These are phyloP conservation scores for Prenolepis imparis DNA, from an alignment of 2,888 invertebrate species.

Conservation along the genomic window DNA sequence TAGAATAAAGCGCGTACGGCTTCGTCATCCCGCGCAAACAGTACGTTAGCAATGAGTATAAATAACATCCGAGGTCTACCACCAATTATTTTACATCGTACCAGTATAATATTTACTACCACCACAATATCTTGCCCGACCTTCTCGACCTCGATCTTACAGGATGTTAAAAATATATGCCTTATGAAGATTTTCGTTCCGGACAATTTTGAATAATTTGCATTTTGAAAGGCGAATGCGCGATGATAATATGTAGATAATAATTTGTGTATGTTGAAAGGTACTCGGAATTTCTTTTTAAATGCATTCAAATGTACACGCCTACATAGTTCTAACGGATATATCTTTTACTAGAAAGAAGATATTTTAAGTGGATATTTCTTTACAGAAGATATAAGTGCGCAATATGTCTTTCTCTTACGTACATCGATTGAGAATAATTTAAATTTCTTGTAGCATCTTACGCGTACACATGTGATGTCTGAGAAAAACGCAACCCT, in stretches of 20 bases:
- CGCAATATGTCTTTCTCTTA: background rate
- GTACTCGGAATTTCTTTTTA: background rate
- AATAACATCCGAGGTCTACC: slow-evolving; percentile 38
- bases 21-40: slow-evolving; percentile 43
- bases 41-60: slow-evolving; percentile 48
- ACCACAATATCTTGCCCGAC: slow-evolving; percentile 45
- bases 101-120: slow-evolving; percentile 22
- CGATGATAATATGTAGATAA: background rate
- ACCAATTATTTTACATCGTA: slow-evolving; percentile 48
- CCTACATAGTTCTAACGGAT: background rate
- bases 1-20: slow-evolving; percentile 27
- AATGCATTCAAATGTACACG: background rate
- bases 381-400: background rate
- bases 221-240: background rate
- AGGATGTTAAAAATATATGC: slow-evolving; percentile 23
- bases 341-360: background rate
- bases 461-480: slow-evolving; percentile 14
- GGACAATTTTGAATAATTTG: slow-evolving; percentile 18
- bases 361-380: background rate
- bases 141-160: slow-evolving; percentile 50
- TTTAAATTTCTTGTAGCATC: slow-evolving; percentile 27
- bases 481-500: slow-evolving; percentile 59
- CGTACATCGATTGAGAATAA: slow-evolving; percentile 16
- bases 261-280: background rate
- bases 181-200: slow-evolving; percentile 1